Evolutionary conservation across 2,888 invertebrate species (phyloP).

Genomic region (Eremobia ochroleuca): DNA sequence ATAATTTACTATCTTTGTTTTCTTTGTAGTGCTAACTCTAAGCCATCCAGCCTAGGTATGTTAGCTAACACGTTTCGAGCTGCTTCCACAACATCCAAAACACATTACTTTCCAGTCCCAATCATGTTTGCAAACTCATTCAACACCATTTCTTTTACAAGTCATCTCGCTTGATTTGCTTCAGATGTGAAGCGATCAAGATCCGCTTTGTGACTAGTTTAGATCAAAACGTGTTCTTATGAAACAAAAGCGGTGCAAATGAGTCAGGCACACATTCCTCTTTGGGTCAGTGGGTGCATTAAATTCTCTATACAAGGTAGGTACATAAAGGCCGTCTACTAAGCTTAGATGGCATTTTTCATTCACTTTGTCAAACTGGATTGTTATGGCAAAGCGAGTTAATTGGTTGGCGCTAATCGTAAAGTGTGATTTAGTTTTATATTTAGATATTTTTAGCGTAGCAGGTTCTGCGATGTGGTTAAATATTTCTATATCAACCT

Average conservation of each 20-base stretch:
- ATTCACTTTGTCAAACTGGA: constrained; percentile 53
- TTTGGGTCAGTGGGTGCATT: constrained; percentile 68
- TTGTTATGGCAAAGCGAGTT: constrained; percentile 20
- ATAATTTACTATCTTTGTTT: neutral
- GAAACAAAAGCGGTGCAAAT: constrained; percentile 60
- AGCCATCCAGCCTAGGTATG: neutral
- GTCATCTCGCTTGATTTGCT: constrained; percentile 28
- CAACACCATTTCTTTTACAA: constrained; percentile 19
- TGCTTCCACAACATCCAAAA: neutral
- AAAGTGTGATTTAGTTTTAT: constrained; percentile 5
- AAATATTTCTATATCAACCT: neutral
- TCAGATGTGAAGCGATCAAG: constrained; percentile 43
- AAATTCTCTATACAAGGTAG: constrained; percentile 71
- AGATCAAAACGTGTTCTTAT: constrained; percentile 54
- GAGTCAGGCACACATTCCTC: constrained; percentile 60
- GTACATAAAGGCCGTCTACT: constrained; percentile 71
- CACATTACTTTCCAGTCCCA: constrained; percentile 2
- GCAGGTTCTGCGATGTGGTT: neutral
- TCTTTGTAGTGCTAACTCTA: neutral
- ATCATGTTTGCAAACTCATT: constrained; percentile 22
- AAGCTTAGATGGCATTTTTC: constrained; percentile 60
- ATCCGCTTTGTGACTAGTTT: constrained; percentile 50
- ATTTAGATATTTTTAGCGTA: constrained; percentile 1
- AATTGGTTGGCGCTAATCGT: constrained; percentile 35
- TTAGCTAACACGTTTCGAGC: neutral